These are phyloP conservation scores for Hucho hucho DNA, from an alignment of 2,113 vertebrate species.

Conservation along the genomic window DNA sequence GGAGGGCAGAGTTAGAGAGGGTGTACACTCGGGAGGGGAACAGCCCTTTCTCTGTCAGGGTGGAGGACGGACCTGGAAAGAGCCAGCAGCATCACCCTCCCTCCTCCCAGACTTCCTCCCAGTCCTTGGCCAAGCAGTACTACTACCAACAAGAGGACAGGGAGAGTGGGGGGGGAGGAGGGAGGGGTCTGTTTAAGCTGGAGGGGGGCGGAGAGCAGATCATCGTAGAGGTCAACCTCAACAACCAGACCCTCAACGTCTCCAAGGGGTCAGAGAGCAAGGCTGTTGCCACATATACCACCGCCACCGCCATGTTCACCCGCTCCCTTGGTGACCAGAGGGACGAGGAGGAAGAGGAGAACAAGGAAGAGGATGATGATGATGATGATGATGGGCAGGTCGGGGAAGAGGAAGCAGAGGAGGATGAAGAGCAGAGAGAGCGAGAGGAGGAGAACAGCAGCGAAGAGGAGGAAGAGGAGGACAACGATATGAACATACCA, in stretches of 20 bases:
- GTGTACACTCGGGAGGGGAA: slow-evolving; percentile 84
- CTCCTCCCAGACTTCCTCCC: neutral
- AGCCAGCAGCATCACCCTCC: slow-evolving; percentile 4
- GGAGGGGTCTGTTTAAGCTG: slow-evolving; percentile 74
- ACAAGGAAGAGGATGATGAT: slow-evolving; percentile 75
- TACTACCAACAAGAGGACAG: slow-evolving; percentile 82
- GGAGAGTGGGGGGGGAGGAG: slow-evolving; percentile 23
- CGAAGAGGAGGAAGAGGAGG: slow-evolving; percentile 57
- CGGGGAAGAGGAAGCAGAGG: slow-evolving; percentile 65
- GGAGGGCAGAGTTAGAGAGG: slow-evolving; percentile 50
- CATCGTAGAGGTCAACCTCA: slow-evolving; percentile 97
- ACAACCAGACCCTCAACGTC: slow-evolving; percentile 96
- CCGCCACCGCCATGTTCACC: slow-evolving; percentile 47
- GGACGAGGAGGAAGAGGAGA: slow-evolving; percentile 60
- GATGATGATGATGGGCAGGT: slow-evolving; percentile 58
- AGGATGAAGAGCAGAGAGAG: slow-evolving; percentile 62
- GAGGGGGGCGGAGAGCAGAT: slow-evolving; percentile 83
- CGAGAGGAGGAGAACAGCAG: slow-evolving; percentile 63
- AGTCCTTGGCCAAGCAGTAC: slow-evolving; percentile 75
- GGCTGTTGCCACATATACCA: slow-evolving; percentile 38
- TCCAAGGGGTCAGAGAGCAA: slow-evolving; percentile 89
- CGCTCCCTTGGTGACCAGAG: slow-evolving; percentile 63
- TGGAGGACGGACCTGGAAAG: slow-evolving; percentile 74
- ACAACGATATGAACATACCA: slow-evolving; percentile 70
- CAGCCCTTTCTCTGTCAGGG: slow-evolving; percentile 82